A percentile compares a stretch with the other conserved stretches of the same genome.
Evolutionary conservation across 2,888 invertebrate species (phyloP).

Genomic region (Mycalesis mineus): DNA sequence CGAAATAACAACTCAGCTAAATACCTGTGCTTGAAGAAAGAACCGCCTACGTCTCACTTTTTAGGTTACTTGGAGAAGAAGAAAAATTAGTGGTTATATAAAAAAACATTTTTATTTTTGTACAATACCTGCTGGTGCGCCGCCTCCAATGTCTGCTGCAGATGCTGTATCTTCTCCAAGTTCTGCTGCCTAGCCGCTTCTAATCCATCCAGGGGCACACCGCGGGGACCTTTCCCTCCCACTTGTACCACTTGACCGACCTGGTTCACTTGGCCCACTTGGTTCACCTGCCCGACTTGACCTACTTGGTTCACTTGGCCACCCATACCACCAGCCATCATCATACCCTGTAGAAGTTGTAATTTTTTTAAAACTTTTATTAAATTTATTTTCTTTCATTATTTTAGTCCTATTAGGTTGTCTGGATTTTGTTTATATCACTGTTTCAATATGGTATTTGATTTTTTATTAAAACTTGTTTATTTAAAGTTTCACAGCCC

Average conservation of each 20-base stretch:
- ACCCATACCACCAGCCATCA: slow-evolving; percentile 59
- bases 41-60: no score
- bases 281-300: slow-evolving; percentile 18
- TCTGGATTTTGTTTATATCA: no score
- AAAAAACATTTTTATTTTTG: not conserved
- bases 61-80: no score
- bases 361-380: no score
- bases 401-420: no score
- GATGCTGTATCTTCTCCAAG: slow-evolving; percentile 84
- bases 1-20: no score
- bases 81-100: no score
- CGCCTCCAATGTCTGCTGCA: slow-evolving; percentile 87
- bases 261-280: slow-evolving; percentile 33
- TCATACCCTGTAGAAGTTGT: slow-evolving; percentile 51
- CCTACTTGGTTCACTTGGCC: slow-evolving; percentile 44
- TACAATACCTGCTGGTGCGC: slow-evolving; percentile 79
- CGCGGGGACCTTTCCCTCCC: slow-evolving; percentile 54
- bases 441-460: no score
- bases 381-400: no score
- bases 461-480: no score
- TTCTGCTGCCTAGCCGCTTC: slow-evolving; percentile 88
- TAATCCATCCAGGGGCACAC: slow-evolving; percentile 74
- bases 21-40: no score
- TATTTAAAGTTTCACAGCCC: no score
- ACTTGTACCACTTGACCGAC: slow-evolving; percentile 35